Percentiles rank a stretch among this genome's conserved stretches.
phyloP scores from a whole-genome alignment of 2,113 vertebrate genomes.

The Orientallactaga bullata region DNA sequence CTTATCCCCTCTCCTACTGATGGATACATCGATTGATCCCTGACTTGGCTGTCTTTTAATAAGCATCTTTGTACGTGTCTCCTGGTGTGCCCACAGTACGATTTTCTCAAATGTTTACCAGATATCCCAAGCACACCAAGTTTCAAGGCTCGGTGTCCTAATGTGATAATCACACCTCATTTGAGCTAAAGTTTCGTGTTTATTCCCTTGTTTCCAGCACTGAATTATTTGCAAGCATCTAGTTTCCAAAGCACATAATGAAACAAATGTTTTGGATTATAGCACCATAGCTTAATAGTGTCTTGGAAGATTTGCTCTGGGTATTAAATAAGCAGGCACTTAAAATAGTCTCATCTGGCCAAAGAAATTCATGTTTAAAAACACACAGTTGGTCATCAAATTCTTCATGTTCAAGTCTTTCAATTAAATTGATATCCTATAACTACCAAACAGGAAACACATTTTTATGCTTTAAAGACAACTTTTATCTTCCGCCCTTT shows the following conservation, averaged over 20 bases:
- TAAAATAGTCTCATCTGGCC: neutral
- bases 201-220: neutral
- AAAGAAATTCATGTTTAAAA: conserved; percentile 14
- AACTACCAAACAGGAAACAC: neutral
- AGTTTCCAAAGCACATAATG: conserved; percentile 1
- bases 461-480: neutral
- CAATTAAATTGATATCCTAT: neutral
- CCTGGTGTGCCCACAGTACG: neutral
- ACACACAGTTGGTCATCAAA: conserved; percentile 19
- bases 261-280: conserved; percentile 27
- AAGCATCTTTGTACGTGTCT: neutral
- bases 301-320: neutral
- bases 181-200: neutral
- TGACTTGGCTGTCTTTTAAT: neutral
- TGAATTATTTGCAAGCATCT: neutral
- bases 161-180: neutral
- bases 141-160: neutral
- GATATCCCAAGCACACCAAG: neutral
- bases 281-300: neutral
- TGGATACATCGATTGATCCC: neutral
- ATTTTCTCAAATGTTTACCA: neutral
- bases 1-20: neutral
- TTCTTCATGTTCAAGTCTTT: neutral
- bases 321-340: conserved; percentile 21
- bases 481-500: neutral